These are phyloP conservation scores for Choloepus hoffmanni DNA, from an alignment of 2,113 vertebrate species.

Conservation along the genomic window DNA sequence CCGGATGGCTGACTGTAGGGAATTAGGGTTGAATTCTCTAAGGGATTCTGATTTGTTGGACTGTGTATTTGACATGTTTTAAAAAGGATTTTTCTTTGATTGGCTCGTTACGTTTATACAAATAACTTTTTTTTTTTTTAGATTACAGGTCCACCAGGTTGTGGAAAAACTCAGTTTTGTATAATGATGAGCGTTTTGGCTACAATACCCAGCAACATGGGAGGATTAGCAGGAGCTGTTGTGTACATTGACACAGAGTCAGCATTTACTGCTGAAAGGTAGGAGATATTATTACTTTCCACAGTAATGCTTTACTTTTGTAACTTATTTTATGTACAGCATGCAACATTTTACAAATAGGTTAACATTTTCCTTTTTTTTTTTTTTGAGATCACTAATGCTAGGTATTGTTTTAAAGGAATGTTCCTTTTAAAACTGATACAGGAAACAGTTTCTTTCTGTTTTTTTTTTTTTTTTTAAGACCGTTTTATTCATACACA, in stretches of 20 bases:
- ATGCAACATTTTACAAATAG: constrained; percentile 24
- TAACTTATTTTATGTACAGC: background rate
- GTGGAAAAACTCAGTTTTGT: constrained; percentile 93
- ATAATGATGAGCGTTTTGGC: constrained; percentile 91
- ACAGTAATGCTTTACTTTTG: constrained; percentile 54
- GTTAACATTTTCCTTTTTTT: constrained; percentile 31
- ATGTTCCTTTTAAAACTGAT: constrained; percentile 40
- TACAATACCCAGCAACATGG: constrained; percentile 88
- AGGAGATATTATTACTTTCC: constrained; percentile 57
- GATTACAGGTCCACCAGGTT: constrained; percentile 92
- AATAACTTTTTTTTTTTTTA: constrained; percentile 71
- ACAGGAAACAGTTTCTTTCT: constrained; percentile 9
- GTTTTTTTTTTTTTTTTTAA: background rate
- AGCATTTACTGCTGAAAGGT: constrained; percentile 93
- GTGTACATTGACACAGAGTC: constrained; percentile 92
- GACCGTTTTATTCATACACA: no score
- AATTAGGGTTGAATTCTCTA: background rate
- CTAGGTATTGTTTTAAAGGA: background rate
- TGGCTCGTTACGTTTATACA: constrained; percentile 21
- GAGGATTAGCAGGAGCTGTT: constrained; percentile 89
- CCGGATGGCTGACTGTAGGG: background rate
- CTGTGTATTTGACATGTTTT: background rate
- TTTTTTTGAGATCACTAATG: background rate
- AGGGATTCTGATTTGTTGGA: background rate
- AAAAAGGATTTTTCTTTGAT: constrained; percentile 56